phyloP scores from a whole-genome alignment of 2,113 vertebrate genomes.

The Antennarius striatus region DNA sequence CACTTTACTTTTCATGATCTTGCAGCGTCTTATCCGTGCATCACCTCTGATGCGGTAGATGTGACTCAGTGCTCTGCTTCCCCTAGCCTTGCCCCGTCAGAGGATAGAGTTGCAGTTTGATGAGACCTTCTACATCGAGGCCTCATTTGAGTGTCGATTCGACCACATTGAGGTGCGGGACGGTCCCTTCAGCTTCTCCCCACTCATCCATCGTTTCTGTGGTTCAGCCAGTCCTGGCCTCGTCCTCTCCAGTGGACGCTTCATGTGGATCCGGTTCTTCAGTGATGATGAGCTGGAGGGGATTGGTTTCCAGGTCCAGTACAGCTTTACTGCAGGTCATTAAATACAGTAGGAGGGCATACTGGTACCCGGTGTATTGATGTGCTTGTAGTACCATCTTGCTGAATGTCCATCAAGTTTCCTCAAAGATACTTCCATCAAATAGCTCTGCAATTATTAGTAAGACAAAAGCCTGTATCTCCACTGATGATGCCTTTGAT shows the following conservation, averaged over 20 bases:
- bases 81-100: constrained; percentile 89
- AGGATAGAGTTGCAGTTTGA: constrained; percentile 92
- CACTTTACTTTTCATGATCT: not conserved
- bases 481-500: not conserved
- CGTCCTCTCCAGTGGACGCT: constrained; percentile 92
- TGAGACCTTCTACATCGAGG: constrained; percentile 89
- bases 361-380: not conserved
- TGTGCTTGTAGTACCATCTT: not conserved
- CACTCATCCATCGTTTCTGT: constrained; percentile 92
- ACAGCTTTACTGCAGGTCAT: constrained; percentile 92
- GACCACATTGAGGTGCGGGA: constrained; percentile 95
- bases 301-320: constrained; percentile 90
- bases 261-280: constrained; percentile 97
- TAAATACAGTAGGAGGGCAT: not conserved
- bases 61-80: constrained; percentile 6
- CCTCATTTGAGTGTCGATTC: constrained; percentile 95
- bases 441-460: not conserved
- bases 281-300: constrained; percentile 97
- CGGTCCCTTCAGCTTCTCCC: constrained; percentile 95
- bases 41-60: not conserved
- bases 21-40: not conserved
- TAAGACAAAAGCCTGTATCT: not conserved
- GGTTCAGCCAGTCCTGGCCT: constrained; percentile 86
- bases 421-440: not conserved
- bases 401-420: not conserved